Evolutionary conservation across 2,888 invertebrate genomes (phyloP), one percentile per base, ranked within the genome.

Genomic region (Micoletzkya japonica): DNA sequence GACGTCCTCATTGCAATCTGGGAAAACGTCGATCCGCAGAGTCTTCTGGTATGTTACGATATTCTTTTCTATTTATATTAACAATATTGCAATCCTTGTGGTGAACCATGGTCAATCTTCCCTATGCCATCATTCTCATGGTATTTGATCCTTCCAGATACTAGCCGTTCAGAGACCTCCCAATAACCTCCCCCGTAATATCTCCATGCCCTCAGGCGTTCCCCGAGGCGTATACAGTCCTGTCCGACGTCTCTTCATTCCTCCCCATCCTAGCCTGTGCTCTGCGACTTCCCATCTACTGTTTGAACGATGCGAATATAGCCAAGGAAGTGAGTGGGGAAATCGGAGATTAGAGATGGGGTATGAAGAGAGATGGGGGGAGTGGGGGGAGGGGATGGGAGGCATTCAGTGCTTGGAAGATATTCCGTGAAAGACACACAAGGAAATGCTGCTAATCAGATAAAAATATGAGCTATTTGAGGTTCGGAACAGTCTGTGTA

Each of bases 261-360:
- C 72, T 80, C 7, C 80, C 80, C 26, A 78, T 80, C 66, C 72
- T 76, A 26, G 80, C 78, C 0, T 76, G 76, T 61, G 76, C 77
- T 50, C 70, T 80, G 26, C 72, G 78, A 28, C 73, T 78, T 7
- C 78, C 78, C 2, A 80, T 80, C 39, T 80, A 80, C 66, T 72
- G 74, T 0, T 70, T 72, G 10, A 81, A 78, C 61, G 81, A 81
- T 52, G 58, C 71, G 52, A 71, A 76, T 39, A 80, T 81, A 39
- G 59, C 77, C 30, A 72, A 74, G 20, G 81, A 81, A 76, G 78
- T 80, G 58, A 49, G 39, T 10, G 7, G 7, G 24, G 0, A 32
- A 49, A 6, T 50, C 54, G n/a, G 26, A 58, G 20, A 24, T 17
- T 7, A 39, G 39, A 39, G 17, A 39, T 10, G 39, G 7, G 39